phyloP scores from a whole-genome alignment of 2,797 vertebrate genomes.

The Catamblyrhynchus diadema region DNA sequence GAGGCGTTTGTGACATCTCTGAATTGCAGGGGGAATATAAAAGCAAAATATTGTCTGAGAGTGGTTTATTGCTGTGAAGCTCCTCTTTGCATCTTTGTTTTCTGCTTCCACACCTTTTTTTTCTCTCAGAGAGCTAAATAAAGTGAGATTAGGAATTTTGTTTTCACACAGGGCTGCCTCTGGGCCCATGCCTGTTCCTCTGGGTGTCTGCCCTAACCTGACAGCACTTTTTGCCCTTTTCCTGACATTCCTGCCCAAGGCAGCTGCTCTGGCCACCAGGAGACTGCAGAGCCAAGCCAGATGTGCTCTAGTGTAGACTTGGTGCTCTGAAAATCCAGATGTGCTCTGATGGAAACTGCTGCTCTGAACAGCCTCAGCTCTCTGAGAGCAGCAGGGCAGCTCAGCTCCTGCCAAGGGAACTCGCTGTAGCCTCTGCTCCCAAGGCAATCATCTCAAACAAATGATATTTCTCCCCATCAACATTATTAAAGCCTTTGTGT shows the following conservation, averaged over 20 bases:
- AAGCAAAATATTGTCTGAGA: not conserved
- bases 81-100: not conserved
- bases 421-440: not conserved
- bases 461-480: conserved; percentile 24
- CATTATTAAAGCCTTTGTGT: conserved; percentile 37
- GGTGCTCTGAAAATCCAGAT: not conserved
- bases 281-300: not conserved
- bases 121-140: not conserved
- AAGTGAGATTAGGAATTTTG: not conserved
- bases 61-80: not conserved
- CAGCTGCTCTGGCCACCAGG: not conserved
- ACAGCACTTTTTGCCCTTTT: not conserved
- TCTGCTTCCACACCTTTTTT: not conserved
- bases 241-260: not conserved
- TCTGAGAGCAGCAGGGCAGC: not conserved
- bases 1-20: not conserved
- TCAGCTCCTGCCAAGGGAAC: not conserved
- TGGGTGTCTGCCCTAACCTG: not conserved
- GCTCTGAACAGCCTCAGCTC: not conserved
- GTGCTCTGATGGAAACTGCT: not conserved
- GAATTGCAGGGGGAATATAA: not conserved
- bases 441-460: conserved; percentile 12
- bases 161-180: not conserved
- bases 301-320: rapidly evolving
- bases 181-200: rapidly evolving